These are phyloP conservation scores for Geotrypetes seraphini DNA, from an alignment of 2,797 vertebrate species.

Conservation along the genomic window DNA sequence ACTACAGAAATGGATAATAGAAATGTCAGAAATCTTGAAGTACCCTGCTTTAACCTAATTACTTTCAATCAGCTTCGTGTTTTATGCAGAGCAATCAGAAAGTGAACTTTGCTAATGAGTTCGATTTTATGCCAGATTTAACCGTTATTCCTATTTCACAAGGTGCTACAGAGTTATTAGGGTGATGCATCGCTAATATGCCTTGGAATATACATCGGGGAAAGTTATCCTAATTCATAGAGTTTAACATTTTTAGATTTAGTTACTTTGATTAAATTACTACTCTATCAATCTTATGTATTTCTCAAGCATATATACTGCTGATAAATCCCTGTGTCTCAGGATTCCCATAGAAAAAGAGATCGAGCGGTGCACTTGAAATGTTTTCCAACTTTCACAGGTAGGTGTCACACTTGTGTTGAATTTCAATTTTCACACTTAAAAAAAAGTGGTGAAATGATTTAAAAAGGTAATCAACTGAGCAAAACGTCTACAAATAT, in stretches of 20 bases:
- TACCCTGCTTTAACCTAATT: constrained; percentile 81
- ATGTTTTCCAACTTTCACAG: constrained; percentile 75
- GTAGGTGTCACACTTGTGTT: constrained; percentile 97
- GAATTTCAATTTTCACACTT: constrained; percentile 60
- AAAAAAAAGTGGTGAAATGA: background rate
- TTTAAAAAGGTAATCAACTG: background rate
- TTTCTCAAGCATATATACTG: background rate
- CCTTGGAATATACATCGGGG: constrained; percentile 3
- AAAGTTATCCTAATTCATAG: background rate
- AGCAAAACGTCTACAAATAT: background rate
- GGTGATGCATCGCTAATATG: background rate
- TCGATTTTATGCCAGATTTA: constrained; percentile 98
- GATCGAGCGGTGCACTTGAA: constrained; percentile 13
- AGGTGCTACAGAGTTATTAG: constrained; percentile 64
- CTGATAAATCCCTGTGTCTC: background rate
- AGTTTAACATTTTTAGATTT: constrained; percentile 11
- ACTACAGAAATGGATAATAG: constrained; percentile 57
- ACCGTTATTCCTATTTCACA: constrained; percentile 78
- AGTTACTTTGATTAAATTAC: constrained; percentile 23
- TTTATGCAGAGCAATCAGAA: constrained; percentile 91
- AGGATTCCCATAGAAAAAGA: background rate
- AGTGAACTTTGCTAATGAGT: constrained; percentile 92
- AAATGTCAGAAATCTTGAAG: constrained; percentile 37
- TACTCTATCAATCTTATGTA: background rate
- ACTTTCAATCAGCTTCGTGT: constrained; percentile 76